A percentile compares a stretch with the other conserved stretches of the same genome.
These are phyloP conservation scores for Diarsia rubi DNA, from an alignment of 2,888 invertebrate genomes.

Conservation along the genomic window DNA sequence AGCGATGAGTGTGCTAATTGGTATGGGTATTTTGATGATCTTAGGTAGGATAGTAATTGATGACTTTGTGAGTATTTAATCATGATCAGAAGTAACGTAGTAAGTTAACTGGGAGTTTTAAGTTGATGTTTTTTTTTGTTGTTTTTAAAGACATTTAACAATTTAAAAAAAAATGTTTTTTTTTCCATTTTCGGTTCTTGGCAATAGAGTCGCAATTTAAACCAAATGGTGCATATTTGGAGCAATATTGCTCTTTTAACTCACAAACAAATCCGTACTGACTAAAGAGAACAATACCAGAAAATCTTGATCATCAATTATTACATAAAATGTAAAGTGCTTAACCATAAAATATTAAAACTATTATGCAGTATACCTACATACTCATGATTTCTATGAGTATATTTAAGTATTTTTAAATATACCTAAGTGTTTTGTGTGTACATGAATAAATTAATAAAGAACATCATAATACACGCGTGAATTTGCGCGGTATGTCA, in stretches of 20 bases:
- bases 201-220: too few species aligned
- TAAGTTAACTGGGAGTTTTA: background rate
- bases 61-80: background rate
- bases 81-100: slow-evolving; percentile 2
- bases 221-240: too few species aligned
- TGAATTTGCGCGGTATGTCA: background rate
- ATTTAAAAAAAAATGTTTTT: too few species aligned
- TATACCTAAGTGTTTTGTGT: background rate
- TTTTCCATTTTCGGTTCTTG: too few species aligned
- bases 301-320: background rate
- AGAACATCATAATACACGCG: background rate
- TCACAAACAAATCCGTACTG: background rate
- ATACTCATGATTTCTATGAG: too few species aligned
- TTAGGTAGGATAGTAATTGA: background rate
- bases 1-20: slow-evolving; percentile 28
- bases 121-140: too few species aligned
- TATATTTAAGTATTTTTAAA: background rate
- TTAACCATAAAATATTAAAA: background rate
- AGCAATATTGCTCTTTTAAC: background rate
- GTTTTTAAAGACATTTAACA: too few species aligned
- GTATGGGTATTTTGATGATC: slow-evolving; percentile 26
- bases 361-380: background rate
- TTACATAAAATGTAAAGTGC: slow-evolving; percentile 1
- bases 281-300: background rate
- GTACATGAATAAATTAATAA: background rate